phyloP scores from a whole-genome alignment of 2,888 invertebrate genomes.

The Agelastica alni region DNA sequence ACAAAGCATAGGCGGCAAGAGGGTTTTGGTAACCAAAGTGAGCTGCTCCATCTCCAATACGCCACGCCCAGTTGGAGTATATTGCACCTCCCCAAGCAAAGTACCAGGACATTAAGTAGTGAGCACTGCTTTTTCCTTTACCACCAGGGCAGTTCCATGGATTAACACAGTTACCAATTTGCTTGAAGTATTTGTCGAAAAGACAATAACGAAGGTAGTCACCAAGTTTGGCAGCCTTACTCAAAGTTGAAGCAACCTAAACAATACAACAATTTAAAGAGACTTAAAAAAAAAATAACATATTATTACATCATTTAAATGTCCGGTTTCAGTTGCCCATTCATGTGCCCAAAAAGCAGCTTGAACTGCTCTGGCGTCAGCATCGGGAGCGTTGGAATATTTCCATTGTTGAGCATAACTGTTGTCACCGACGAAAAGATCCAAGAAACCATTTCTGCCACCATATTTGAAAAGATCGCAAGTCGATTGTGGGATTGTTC shows the following conservation, averaged over 20 bases:
- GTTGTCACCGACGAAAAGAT: constrained; percentile 29
- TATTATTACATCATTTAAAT: constrained; percentile 4
- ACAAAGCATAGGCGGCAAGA: constrained; percentile 37
- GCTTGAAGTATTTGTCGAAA: constrained; percentile 43
- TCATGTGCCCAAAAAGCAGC: constrained; percentile 38
- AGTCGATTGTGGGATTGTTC: constrained; percentile 38
- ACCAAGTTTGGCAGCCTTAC: constrained; percentile 39
- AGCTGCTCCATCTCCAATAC: constrained; percentile 41
- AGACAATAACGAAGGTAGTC: constrained; percentile 39
- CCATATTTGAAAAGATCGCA: constrained; percentile 39
- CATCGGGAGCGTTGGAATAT: constrained; percentile 40
- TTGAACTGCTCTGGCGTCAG: constrained; percentile 40
- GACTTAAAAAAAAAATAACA: too few species aligned
- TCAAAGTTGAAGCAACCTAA: constrained; percentile 26
- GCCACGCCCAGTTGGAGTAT: constrained; percentile 39
- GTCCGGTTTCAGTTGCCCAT: constrained; percentile 35
- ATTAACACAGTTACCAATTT: constrained; percentile 39
- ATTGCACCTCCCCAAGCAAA: constrained; percentile 40
- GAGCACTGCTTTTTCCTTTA: constrained; percentile 38
- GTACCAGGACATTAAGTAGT: constrained; percentile 40
- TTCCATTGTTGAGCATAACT: constrained; percentile 34
- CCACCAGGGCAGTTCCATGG: constrained; percentile 32
- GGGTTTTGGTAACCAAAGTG: constrained; percentile 43
- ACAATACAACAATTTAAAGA: not conserved
- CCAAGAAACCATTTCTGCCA: constrained; percentile 35